phyloP scores from a whole-genome alignment of 2,888 invertebrate genomes.

The Pinctada fucata region DNA sequence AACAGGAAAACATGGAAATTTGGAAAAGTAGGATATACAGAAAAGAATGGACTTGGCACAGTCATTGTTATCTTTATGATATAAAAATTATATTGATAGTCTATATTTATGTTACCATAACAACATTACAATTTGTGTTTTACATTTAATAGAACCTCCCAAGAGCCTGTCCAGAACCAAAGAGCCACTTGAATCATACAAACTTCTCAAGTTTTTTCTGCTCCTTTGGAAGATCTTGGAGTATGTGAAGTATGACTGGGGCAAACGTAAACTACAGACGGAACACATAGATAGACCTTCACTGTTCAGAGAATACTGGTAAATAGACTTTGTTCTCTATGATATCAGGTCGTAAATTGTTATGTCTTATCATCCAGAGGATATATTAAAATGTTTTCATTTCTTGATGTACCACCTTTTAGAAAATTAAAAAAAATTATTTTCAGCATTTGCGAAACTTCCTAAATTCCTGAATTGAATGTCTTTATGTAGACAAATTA shows the following conservation, averaged over 20 bases:
- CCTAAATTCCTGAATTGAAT: no score
- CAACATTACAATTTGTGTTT: no score
- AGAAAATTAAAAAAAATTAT: no score
- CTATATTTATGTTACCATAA: no score
- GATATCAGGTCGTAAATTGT: neutral
- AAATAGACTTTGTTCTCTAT: constrained; percentile 27
- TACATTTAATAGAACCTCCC: constrained; percentile 40
- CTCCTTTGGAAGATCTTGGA: constrained; percentile 75
- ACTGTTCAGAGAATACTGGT: constrained; percentile 71
- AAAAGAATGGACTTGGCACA: no score
- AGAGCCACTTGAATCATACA: constrained; percentile 72
- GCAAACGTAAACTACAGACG: constrained; percentile 65
- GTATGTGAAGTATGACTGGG: constrained; percentile 74
- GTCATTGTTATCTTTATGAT: no score
- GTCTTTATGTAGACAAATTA: no score
- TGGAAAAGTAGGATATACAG: no score
- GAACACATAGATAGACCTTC: constrained; percentile 67
- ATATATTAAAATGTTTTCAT: neutral
- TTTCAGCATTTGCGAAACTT: no score
- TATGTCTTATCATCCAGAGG: neutral
- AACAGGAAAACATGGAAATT: no score
- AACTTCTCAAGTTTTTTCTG: constrained; percentile 72
- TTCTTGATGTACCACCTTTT: neutral
- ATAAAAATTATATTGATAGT: no score
- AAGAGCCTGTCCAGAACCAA: constrained; percentile 65